Base-by-base conservation (phyloP, 2,888 invertebrate genomes). In the Apomyelois bistriatella region DNA sequence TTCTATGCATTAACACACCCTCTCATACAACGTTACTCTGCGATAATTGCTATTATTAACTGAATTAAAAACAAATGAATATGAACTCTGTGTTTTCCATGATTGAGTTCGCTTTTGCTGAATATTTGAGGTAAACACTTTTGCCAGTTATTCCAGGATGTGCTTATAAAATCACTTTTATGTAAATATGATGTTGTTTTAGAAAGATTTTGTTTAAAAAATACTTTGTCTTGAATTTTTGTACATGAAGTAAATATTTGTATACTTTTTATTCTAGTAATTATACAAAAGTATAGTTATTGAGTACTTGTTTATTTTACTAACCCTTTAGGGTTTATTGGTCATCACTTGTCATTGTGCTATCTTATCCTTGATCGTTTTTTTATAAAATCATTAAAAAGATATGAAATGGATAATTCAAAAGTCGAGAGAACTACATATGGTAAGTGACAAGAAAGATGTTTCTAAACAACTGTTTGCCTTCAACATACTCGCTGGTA, bases 21-120 rank as follows among this genome's bases (percentile, higher is more conserved):
- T 68, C 68, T 67, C 65, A 64, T 68, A 65, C 58, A 55, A 59
- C 61, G 65, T 67, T 68, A 65, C 65, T 72, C 64, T 59, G 68
- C 64, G 61, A 70, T 78, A 74, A 78, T 77, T 77, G 69, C 64
- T 68, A 66, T 68, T 77, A 74, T 74, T 67, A 74, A 71, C 60
- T 61, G 28, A 16, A 53, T 42, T 55, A 53, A 47, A 37, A 43
- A 40, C 64, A 59, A 55, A 46, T 54, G 9, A 70, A 55, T 64
- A 30, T 61, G 42, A 54, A 65, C 70, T 59, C 53, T 74, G 66
- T 61, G 16, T 3, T 28, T 12, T 28, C 12, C 9, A 1, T 0
- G 0, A 40, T 55, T 64, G 58, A 59, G 64, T 53, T 52, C 38
- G 46, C 51, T 62, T 61, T 65, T 48, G 22, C 32, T 37, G n/a